Base-by-base conservation (phyloP, 2,113 vertebrate species). In the Tinamus guttatus region DNA sequence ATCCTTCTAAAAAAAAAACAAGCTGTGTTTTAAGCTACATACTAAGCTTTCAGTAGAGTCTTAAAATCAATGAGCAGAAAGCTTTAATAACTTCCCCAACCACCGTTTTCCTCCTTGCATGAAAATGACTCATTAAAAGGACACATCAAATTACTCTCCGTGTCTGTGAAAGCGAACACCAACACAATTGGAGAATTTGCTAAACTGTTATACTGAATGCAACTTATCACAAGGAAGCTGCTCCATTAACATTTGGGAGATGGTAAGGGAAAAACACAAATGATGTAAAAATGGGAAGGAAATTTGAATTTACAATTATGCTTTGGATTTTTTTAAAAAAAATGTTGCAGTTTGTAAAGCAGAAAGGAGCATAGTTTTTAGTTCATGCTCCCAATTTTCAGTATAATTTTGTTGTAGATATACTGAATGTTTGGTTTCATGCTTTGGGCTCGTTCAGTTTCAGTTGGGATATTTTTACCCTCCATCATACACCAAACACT, bases 111-210 rank as follows among this genome's bases (percentile, higher is more conserved):
- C 52, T 73, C 47, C 73, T 65, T 82, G 76, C 68, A 65, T 78
- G 85, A 95, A 94, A 81, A 86, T 68, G 28, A 58, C 63, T 90
- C 93, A 90, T 82, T 97, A 93, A 88, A 97, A 91, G 80, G 78
- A 65, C 71, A 89, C 63, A 49, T 24, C 86, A 68, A 67, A 95
- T 92, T 96, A 75, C 59, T 82, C 70, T 85, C 88, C 71, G 13
- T 51, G 84, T 69, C 89, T 87, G n/a, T 69, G 59, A 87, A 81
- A 94, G 82, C 11, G 7, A 96, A 67, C 78, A 74, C 64, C 64
- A 86, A 30, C 76, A 94, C 74, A 89, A 64, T 5, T 93, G 91
- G 79, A 77, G 87, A 93, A 62, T 86, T 92, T 86, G 43, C 83
- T 93, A 69, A 67, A 87, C 81, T 71, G 34, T 73, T 69, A 41